Percentiles rank a stretch among this genome's conserved stretches.
Conservation (phyloP, 1,140 invertebrate genomes). For the Glossosoma conforme region DNA sequence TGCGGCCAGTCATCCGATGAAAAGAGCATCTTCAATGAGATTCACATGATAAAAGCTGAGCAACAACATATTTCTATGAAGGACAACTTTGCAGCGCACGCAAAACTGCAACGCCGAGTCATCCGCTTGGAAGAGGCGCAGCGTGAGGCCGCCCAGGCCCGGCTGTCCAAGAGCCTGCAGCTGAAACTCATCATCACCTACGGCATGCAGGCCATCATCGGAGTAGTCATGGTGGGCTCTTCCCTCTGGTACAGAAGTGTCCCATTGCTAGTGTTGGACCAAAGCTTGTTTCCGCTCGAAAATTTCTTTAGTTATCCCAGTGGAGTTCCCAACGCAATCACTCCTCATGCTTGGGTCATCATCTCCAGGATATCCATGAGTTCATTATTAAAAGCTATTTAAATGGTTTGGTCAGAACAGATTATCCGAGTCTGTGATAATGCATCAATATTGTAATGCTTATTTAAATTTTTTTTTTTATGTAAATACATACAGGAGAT, state of each 20-base stretch:
- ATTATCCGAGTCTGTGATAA: no score
- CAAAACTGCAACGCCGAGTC: slow-evolving; percentile 45
- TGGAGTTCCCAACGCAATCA: slow-evolving; percentile 42
- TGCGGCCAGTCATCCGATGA: slow-evolving; percentile 39
- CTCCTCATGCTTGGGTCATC: slow-evolving; percentile 45
- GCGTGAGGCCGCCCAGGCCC: slow-evolving; percentile 38
- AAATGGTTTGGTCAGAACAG: no score
- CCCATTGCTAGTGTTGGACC: slow-evolving; percentile 42
- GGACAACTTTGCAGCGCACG: slow-evolving; percentile 48
- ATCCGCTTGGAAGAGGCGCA: slow-evolving; percentile 40
- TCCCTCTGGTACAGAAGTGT: slow-evolving; percentile 42
- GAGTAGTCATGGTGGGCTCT: slow-evolving; percentile 37
- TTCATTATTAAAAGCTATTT: slow-evolving; percentile 40
- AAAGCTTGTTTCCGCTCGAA: slow-evolving; percentile 40
- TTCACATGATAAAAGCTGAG: slow-evolving; percentile 39
- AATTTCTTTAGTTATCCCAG: slow-evolving; percentile 43
- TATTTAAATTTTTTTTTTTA: neutral
- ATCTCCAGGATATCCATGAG: slow-evolving; percentile 44
- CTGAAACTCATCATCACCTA: slow-evolving; percentile 41
- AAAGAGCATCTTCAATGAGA: slow-evolving; percentile 35
- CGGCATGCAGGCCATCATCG: slow-evolving; percentile 38
- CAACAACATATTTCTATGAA: slow-evolving; percentile 45
- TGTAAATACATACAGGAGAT: neutral
- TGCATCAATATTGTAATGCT: no score
- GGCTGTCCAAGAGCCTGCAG: slow-evolving; percentile 39